A percentile compares a stretch with the other conserved stretches of the same genome.
Evolutionary conservation across 2,888 invertebrate genomes (phyloP).

Genomic region (Epistrophella euchroma): DNA sequence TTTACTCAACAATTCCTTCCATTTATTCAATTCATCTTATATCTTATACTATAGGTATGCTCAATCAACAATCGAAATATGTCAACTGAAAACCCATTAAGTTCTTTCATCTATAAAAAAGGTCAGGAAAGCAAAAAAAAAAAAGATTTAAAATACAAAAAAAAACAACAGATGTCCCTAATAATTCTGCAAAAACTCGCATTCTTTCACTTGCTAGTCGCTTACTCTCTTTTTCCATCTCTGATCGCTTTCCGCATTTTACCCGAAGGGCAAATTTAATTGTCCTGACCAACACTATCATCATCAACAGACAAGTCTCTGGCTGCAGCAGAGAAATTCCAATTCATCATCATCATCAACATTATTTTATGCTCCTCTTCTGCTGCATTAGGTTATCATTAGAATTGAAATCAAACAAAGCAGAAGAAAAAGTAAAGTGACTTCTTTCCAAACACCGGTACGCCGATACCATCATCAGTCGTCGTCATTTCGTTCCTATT

Average conservation of each 20-base stretch:
- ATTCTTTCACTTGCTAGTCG: conserved; percentile 31
- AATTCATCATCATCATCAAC: conserved; percentile 71
- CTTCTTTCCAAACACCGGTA: conserved; percentile 19
- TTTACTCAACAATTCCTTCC: neutral
- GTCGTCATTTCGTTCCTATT: neutral
- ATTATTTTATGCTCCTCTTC: conserved; percentile 32
- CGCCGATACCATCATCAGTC: conserved; percentile 1
- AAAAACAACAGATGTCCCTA: conserved; percentile 34
- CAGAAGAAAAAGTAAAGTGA: conserved; percentile 45
- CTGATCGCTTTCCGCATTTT: conserved; percentile 45
- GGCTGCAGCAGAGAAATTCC: conserved; percentile 50
- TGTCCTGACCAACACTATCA: conserved; percentile 58
- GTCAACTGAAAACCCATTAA: conserved; percentile 64
- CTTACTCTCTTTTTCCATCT: conserved; percentile 8
- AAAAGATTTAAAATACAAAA: conserved; percentile 1
- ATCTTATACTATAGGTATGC: conserved; percentile 5
- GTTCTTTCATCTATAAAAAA: conserved; percentile 30
- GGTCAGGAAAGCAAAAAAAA: conserved; percentile 23
- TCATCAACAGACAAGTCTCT: conserved; percentile 55
- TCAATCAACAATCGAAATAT: conserved; percentile 65
- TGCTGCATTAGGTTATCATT: conserved; percentile 73
- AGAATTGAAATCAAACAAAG: conserved; percentile 73
- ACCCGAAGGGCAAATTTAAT: conserved; percentile 71
- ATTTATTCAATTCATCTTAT: conserved; percentile 19
- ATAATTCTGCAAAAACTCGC: conserved; percentile 35